Base-by-base conservation (phyloP, 2,797 vertebrate genomes). In the Cryptoblepharus egeriae region DNA sequence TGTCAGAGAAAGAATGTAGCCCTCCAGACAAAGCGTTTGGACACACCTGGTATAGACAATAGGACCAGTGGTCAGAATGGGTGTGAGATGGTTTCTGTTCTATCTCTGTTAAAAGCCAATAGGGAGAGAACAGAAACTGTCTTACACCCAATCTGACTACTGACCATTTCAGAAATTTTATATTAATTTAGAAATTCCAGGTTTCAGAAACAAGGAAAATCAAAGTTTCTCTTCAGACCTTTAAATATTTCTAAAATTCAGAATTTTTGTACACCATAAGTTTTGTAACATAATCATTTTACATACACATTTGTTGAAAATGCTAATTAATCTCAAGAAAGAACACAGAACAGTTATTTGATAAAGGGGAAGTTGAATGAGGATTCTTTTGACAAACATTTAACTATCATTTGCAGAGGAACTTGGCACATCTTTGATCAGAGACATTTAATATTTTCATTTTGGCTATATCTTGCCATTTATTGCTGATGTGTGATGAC, bases 401-500 rank as follows among this genome's bases (percentile, higher is more conserved):
- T 83, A 73, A 55, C 87, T 87, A 87, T 84, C 55, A 79, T 28
- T 72, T 58, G 76, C 75, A 78, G 83, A 74, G 86, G 67, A 81
- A 49, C 79, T 91, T 89, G 85, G 63, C 63, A 83, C 78, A 72
- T 71, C 77, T n/a, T 90, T 92, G 85, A 82, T 86, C 80, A 92
- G 86, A 90, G 88, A 65, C 0, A 0, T 55, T 52, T 90, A 84
- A 81, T 0, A 68, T 37, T 88, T 91, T 82, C 83, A 58, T 58
- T 58, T 58, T 58, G 57, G 70, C 74, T 87, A 87, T 80, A 86
- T 90, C n/a, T 13, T 90, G 73, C 87, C 82, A 88, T 57, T 92
- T 93, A 92, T 85, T 86, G 73, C 80, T 90, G 87, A 85, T 86
- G 88, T 42, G 80, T 86, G 80, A 85, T 93, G 91, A 88, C 82